Evolutionary conservation across 2,797 vertebrate genomes (phyloP).

Genomic region (Cirrhinus mrigala): DNA sequence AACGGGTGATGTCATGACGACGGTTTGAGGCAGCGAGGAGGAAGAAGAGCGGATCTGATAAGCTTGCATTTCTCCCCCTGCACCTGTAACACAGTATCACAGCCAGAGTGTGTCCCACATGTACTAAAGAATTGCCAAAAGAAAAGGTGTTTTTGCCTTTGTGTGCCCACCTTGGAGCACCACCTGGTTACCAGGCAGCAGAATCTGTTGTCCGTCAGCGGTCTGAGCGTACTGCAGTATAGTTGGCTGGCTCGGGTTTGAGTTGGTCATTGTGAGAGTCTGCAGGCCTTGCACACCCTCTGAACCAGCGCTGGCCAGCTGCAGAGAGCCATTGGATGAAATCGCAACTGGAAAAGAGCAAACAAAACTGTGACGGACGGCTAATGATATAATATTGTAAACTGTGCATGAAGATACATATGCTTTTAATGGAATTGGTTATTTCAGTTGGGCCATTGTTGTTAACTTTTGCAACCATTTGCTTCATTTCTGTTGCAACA

Average conservation of each 20-base stretch:
- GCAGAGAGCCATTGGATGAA: constrained; percentile 97
- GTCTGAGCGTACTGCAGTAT: constrained; percentile 99
- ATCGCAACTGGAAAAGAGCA: constrained; percentile 87
- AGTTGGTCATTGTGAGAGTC: constrained; percentile 95
- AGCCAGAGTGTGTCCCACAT: constrained; percentile 2
- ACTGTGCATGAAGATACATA: not conserved
- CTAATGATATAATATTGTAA: not conserved
- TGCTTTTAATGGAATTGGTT: not conserved
- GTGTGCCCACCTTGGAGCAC: constrained; percentile 92
- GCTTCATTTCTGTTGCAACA: not conserved
- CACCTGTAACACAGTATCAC: constrained; percentile 75
- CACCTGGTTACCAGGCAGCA: constrained; percentile 98
- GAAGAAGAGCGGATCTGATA: constrained; percentile 96
- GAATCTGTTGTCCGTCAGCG: constrained; percentile 96
- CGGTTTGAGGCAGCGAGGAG: constrained; percentile 86
- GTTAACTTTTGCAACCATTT: not conserved
- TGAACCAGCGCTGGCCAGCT: constrained; percentile 94
- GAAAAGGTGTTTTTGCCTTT: constrained; percentile 19
- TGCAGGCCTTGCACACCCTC: constrained; percentile 96
- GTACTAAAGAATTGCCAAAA: not conserved
- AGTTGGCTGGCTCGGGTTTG: constrained; percentile 82
- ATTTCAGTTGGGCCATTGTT: not conserved
- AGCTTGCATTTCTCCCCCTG: constrained; percentile 96
- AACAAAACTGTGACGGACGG: not conserved
- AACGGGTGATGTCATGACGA: constrained; percentile 96